phyloP scores from a whole-genome alignment of 2,888 invertebrate species.

The Boloria selene region DNA sequence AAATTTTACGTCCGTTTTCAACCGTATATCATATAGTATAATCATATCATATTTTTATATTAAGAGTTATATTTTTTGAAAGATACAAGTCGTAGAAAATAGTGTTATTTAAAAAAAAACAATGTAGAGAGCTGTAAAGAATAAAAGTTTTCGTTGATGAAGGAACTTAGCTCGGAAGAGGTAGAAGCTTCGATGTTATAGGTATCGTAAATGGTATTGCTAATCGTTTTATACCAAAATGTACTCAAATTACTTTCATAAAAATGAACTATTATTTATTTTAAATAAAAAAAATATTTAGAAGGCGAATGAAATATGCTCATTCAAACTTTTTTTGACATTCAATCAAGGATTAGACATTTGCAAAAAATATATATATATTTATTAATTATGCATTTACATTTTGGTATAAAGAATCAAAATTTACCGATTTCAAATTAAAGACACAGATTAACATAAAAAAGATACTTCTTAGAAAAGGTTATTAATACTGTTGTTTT shows the following conservation, averaged over 20 bases:
- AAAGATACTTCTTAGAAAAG: not conserved
- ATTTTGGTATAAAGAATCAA: conserved; percentile 9
- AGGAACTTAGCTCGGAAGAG: conserved; percentile 47
- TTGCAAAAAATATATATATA: too few relatives aligned
- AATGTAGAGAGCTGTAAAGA: conserved; percentile 19
- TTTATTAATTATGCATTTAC: not conserved
- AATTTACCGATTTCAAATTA: not conserved
- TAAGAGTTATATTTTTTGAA: conserved; percentile 9
- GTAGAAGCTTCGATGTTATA: conserved; percentile 48
- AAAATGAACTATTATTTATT: too few relatives aligned
- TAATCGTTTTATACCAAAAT: conserved; percentile 5
- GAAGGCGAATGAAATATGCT: too few relatives aligned
- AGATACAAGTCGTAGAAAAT: conserved; percentile 14
- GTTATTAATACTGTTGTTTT: conserved; percentile 8
- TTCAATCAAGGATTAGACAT: too few relatives aligned
- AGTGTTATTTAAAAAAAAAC: conserved; percentile 9
- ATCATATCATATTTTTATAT: conserved; percentile 9
- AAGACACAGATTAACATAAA: not conserved
- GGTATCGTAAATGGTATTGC: not conserved
- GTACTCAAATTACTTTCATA: not conserved
- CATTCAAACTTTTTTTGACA: too few relatives aligned
- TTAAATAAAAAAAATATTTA: too few relatives aligned
- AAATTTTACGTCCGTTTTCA: conserved; percentile 19
- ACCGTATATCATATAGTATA: conserved; percentile 15
- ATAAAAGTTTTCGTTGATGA: conserved; percentile 39